These are phyloP conservation scores for Tyto alba DNA, from an alignment of 2,113 vertebrate genomes.

Conservation along the genomic window DNA sequence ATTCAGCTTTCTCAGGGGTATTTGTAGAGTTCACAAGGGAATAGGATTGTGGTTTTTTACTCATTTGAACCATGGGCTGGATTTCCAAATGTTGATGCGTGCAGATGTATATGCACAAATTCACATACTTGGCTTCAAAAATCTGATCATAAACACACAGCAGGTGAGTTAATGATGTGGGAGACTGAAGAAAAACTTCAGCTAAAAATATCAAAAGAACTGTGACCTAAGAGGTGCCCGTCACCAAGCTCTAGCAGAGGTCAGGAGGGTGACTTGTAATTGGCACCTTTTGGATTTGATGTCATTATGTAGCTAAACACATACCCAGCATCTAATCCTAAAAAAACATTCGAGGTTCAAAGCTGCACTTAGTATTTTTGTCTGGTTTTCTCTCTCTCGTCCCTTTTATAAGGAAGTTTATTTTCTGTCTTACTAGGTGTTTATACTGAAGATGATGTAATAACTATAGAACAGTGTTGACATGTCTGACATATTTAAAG, in stretches of 20 bases:
- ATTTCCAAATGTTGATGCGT: not conserved
- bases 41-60: not conserved
- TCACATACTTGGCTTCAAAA: not conserved
- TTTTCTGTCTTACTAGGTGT: not conserved
- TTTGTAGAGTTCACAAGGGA: slow-evolving; percentile 1
- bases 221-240: not conserved
- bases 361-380: not conserved
- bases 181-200: not conserved
- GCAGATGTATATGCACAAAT: not conserved
- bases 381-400: not conserved
- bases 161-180: not conserved
- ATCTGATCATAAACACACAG: not conserved
- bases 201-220: not conserved
- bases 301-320: not conserved
- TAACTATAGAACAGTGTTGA: not conserved
- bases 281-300: not conserved
- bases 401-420: not conserved
- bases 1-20: not conserved
- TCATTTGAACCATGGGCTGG: not conserved
- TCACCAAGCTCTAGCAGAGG: not conserved
- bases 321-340: not conserved
- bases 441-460: not conserved
- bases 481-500: not conserved
- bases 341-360: not conserved
- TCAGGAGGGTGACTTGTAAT: not conserved